A percentile compares a stretch with the other conserved stretches of the same genome.
Conservation (phyloP, 2,797 vertebrate species). For the Lophotriccus pileatus region DNA sequence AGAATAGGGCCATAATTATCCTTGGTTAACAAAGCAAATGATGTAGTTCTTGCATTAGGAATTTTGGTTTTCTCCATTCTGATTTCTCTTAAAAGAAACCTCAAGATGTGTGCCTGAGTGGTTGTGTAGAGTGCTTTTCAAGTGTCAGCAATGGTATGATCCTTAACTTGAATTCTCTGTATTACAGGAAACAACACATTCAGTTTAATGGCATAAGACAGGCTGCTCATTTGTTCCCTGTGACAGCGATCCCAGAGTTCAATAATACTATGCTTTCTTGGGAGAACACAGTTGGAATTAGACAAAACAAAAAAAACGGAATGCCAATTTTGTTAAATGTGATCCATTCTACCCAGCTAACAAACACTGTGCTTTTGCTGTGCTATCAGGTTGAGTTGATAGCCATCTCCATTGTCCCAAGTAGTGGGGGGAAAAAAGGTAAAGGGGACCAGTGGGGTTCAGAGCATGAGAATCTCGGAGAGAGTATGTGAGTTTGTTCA, state of each 20-base stretch:
- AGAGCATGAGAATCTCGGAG: neutral
- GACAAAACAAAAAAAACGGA: neutral
- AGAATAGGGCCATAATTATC: neutral
- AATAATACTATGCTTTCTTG: neutral
- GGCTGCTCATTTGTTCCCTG: neutral
- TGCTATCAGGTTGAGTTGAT: neutral
- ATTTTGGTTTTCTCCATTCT: neutral
- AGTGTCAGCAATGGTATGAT: neutral
- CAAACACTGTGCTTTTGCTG: neutral
- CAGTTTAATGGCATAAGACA: accelerated
- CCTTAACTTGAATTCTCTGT: neutral
- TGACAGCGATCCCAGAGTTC: neutral
- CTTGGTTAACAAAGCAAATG: neutral
- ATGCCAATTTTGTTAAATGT: neutral
- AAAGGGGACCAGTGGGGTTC: neutral
- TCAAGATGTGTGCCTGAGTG: neutral
- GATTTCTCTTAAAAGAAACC: neutral
- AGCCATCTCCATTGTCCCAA: neutral
- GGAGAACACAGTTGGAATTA: neutral
- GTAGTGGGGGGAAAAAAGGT: neutral
- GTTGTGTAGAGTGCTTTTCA: neutral
- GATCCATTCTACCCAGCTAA: neutral
- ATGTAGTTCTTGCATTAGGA: neutral
- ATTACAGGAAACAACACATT: neutral
- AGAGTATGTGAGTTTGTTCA: neutral